These are phyloP conservation scores for Drosophila pruinosa DNA, from an alignment of 1,140 invertebrate species.

Conservation along the genomic window DNA sequence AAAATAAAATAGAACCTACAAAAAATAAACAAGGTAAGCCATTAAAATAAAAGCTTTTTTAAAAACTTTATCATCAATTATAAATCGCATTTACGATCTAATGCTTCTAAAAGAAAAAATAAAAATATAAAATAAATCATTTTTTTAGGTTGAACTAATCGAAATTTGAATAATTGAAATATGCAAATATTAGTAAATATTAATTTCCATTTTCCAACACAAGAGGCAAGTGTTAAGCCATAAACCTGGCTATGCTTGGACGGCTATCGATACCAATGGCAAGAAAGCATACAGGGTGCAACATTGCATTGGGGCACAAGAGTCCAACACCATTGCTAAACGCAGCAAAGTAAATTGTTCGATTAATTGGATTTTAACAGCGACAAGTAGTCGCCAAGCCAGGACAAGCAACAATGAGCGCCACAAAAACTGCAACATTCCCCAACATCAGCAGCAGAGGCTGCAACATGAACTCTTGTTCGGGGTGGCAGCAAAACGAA, in stretches of 20 bases:
- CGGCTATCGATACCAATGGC: constrained; percentile 43
- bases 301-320: constrained; percentile 10
- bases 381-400: constrained; percentile 75
- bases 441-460: constrained; percentile 10
- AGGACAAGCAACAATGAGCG: constrained; percentile 40
- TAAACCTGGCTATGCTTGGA: not conserved
- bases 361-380: constrained; percentile 82
- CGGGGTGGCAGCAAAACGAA: constrained; percentile 51
- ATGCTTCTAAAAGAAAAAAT: no score
- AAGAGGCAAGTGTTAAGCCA: constrained; percentile 11
- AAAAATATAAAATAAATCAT: no score
- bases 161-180: not conserved
- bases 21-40: no score
- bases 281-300: constrained; percentile 3
- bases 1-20: no score
- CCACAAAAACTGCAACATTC: constrained; percentile 51
- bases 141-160: no score
- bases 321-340: constrained; percentile 73
- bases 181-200: not conserved
- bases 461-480: constrained; percentile 59
- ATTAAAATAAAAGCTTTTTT: no score
- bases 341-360: constrained; percentile 82
- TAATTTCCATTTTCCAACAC: not conserved
- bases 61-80: no score
- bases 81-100: no score